Base-by-base conservation (phyloP, 2,888 invertebrate species). In the Arctia plantaginis region DNA sequence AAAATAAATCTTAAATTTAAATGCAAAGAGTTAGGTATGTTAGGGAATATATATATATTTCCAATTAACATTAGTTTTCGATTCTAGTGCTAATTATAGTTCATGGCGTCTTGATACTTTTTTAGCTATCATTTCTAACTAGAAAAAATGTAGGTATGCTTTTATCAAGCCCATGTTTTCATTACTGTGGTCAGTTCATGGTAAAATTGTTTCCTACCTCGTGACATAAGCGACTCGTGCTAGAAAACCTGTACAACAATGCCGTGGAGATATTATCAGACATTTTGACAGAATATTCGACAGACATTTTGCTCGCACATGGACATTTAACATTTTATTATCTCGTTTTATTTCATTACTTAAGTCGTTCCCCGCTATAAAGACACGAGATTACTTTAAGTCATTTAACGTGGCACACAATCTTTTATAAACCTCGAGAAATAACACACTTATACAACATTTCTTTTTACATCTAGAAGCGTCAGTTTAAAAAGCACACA, bases 251-350 rank as follows among this genome's bases (percentile, higher is more conserved):
- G 92, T 88, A 89, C 80, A 80, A 90, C 88, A 90, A 90, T 89
- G 90, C 87, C 85, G 75, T 88, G 81, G 75, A 91, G 94, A 94
- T 94, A 86, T 72, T 81, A 94, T 93, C 93, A 86, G n/a, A n/a
- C n/a, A n/a, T n/a, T n/a, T n/a, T n/a, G n/a, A n/a, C n/a, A n/a
- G 82, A 89, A 89, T 89, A 87, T 90, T 89, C 78, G 87, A 88
- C 86, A 81, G 88, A 87, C 87, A 91, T 90, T 91, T 89, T 84
- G 90, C 87, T 81, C 88, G 84, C 87, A 88, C 87, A 84, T 87
- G 86, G 85, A 84, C 87, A 88, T 89, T 91, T 89, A 88, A 83
- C 84, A 85, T 86, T 90, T 91, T 90, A 91, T 90, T 88, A 83
- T 88, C 88, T 87, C 85, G 88, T 88, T 89, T 83, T 86, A 80